These are phyloP conservation scores for Mimachlamys varia DNA, from an alignment of 2,888 invertebrate species.

Conservation along the genomic window DNA sequence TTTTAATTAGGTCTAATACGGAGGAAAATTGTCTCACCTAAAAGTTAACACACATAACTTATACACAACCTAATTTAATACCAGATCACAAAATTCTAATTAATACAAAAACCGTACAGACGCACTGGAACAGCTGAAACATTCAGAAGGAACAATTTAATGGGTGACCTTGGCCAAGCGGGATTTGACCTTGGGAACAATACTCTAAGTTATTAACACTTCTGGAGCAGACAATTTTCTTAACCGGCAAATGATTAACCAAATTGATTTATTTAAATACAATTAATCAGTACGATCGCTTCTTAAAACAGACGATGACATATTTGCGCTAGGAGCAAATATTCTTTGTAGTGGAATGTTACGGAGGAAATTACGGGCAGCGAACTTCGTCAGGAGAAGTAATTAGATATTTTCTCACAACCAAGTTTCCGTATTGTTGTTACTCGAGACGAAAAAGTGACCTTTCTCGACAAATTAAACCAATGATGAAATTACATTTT, in stretches of 20 bases:
- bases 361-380: not conserved
- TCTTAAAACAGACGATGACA: not conserved
- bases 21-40: not conserved
- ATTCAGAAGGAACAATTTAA: not conserved
- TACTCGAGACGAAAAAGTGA: not conserved
- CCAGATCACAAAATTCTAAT: not conserved
- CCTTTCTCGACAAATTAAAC: no score
- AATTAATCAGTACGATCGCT: not conserved
- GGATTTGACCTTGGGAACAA: not conserved
- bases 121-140: not conserved
- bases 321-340: not conserved
- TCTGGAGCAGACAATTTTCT: not conserved
- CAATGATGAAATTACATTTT: no score
- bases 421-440: not conserved
- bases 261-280: not conserved
- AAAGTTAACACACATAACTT: not conserved
- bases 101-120: not conserved
- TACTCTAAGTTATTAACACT: not conserved
- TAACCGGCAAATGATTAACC: not conserved
- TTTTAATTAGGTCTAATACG: no score
- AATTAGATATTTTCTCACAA: not conserved
- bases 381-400: not conserved
- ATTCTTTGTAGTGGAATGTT: not conserved
- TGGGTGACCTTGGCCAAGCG: not conserved
- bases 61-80: not conserved